A percentile compares a stretch with the other conserved stretches of the same genome.
phyloP scores from a whole-genome alignment of 1,140 invertebrate species.

The Maconellicoccus hirsutus region DNA sequence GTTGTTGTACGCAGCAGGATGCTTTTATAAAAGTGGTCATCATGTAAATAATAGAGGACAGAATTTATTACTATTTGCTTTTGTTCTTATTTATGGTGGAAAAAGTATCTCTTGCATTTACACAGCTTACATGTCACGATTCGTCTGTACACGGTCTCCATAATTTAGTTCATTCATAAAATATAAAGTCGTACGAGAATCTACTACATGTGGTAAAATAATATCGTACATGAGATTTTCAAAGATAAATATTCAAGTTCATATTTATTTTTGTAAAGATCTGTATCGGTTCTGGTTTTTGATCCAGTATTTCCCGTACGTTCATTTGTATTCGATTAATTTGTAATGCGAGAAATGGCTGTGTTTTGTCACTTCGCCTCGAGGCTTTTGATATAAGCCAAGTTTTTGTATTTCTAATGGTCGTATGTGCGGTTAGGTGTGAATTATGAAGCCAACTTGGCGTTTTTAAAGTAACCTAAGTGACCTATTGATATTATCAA shows the following conservation, averaged over 20 bases:
- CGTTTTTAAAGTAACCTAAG: no score
- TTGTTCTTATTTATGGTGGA: constrained; percentile 22
- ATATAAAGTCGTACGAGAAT: constrained; percentile 13
- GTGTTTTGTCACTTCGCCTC: no score
- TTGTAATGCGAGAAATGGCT: neutral
- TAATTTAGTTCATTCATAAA: constrained; percentile 23
- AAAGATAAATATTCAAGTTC: constrained; percentile 2
- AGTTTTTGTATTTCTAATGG: no score
- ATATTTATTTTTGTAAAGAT: neutral
- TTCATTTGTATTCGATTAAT: constrained; percentile 4
- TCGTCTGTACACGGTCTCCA: constrained; percentile 19
- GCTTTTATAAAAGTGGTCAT: constrained; percentile 20
- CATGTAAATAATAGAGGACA: constrained; percentile 21
- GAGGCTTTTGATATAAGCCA: no score
- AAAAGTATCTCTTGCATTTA: constrained; percentile 20
- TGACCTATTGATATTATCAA: no score
- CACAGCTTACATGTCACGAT: constrained; percentile 21
- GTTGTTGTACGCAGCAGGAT: constrained; percentile 16
- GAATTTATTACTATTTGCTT: constrained; percentile 22
- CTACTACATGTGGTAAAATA: constrained; percentile 21
- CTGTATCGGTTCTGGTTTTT: neutral
- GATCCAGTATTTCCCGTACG: neutral
- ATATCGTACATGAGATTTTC: constrained; percentile 17
- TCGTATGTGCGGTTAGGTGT: no score
- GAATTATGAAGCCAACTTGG: no score